Evolutionary conservation across 1,140 invertebrate genomes (phyloP).

Genomic region (Dendroctonus valens): DNA sequence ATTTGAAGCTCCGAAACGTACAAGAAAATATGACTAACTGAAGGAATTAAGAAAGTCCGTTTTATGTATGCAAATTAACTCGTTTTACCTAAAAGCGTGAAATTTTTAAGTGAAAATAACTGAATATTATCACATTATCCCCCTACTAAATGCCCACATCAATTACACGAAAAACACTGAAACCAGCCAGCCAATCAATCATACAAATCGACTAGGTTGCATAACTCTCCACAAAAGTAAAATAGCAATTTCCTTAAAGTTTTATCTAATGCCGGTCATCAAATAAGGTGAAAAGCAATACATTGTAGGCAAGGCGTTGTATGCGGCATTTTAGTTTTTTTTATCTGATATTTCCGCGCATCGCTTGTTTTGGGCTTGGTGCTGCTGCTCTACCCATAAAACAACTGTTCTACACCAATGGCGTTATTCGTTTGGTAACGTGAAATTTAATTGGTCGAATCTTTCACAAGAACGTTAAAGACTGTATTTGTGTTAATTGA

Average conservation of each 20-base stretch:
- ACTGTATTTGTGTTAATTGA: too few species aligned
- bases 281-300: conserved; percentile 24
- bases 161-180: too few species aligned
- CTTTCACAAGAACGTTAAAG: too few species aligned
- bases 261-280: conserved; percentile 19
- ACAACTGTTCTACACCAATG: conserved; percentile 13
- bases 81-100: too few species aligned
- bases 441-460: conserved; percentile 23
- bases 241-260: conserved; percentile 25
- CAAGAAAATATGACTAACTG: too few species aligned
- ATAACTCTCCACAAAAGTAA: conserved; percentile 17
- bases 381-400: conserved; percentile 5
- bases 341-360: conserved; percentile 33
- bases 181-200: too few species aligned
- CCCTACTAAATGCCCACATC: too few species aligned
- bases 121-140: too few species aligned
- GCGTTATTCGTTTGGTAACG: conserved; percentile 11
- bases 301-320: conserved; percentile 16
- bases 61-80: too few species aligned
- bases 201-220: neutral
- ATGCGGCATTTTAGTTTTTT: conserved; percentile 23
- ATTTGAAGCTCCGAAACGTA: too few species aligned
- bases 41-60: too few species aligned
- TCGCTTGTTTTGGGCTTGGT: conserved; percentile 30
- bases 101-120: too few species aligned